Evolutionary conservation across 2,797 vertebrate species (phyloP).

Genomic region (Peromyscus melanophrys): DNA sequence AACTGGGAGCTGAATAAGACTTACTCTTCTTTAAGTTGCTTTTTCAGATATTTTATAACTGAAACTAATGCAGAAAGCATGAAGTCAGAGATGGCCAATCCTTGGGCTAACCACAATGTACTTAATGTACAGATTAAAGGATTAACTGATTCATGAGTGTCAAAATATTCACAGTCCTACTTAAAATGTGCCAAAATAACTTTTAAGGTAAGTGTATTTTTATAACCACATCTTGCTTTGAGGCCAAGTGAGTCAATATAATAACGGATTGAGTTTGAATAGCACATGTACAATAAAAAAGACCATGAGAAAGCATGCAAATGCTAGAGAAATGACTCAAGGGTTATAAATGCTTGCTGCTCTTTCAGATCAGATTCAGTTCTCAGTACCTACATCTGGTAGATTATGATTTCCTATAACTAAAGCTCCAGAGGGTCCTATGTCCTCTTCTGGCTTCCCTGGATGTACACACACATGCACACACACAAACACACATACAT

Average conservation of each 20-base stretch:
- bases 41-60: background rate
- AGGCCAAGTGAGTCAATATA: background rate
- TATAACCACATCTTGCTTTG: background rate
- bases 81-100: background rate
- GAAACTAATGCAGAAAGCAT: background rate
- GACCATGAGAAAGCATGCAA: background rate
- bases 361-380: background rate
- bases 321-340: background rate
- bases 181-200: background rate
- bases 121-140: constrained; percentile 1
- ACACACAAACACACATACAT: background rate
- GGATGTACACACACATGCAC: background rate
- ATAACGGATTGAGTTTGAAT: constrained; percentile 39
- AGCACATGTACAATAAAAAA: constrained; percentile 46
- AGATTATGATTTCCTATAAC: too few relatives aligned
- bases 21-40: background rate
- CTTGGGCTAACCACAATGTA: background rate
- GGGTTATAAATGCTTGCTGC: background rate
- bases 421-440: background rate
- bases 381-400: background rate
- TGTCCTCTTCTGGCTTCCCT: background rate
- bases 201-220: background rate
- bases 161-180: background rate
- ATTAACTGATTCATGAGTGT: background rate
- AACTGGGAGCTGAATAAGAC: background rate